Evolutionary conservation across 1,140 invertebrate species (phyloP).

Genomic region (Zaprionus tsacasi): DNA sequence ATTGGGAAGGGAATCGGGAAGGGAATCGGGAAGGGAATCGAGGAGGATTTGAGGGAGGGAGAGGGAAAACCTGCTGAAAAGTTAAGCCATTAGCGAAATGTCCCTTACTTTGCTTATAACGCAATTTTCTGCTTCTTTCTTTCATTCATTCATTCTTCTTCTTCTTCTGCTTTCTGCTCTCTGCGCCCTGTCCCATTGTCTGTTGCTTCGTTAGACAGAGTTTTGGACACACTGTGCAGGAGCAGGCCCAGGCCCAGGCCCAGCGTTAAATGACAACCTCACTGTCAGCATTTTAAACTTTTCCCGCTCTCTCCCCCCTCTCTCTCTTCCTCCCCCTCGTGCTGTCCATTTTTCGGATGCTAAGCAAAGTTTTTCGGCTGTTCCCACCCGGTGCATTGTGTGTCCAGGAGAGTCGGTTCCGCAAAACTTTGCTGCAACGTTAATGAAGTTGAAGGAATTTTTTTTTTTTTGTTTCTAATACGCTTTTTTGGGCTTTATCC

Average conservation of each 20-base stretch:
- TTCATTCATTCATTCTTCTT: conserved; percentile 19
- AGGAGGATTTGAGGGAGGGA: background rate
- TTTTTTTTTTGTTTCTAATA: conserved; percentile 55
- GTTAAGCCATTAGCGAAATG: conserved; percentile 82
- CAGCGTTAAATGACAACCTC: conserved; percentile 74
- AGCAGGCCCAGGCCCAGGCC: too few species aligned
- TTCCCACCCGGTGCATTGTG: conserved; percentile 45
- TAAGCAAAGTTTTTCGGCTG: conserved; percentile 55
- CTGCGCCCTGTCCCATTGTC: conserved; percentile 59
- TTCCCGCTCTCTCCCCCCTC: background rate
- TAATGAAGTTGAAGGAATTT: conserved; percentile 77
- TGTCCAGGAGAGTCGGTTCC: too few species aligned
- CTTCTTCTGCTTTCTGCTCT: too few species aligned
- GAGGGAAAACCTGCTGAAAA: conserved; percentile 57
- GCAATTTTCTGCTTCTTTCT: conserved; percentile 72
- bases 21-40: too few species aligned
- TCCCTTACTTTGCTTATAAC: conserved; percentile 81
- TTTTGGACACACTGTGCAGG: conserved; percentile 59
- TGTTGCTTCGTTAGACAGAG: conserved; percentile 68
- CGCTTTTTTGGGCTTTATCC: conserved; percentile 13
- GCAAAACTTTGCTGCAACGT: conserved; percentile 67
- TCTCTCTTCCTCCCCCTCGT: background rate
- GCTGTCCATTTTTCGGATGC: conserved; percentile 53
- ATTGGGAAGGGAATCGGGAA: background rate
- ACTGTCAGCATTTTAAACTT: conserved; percentile 77